phyloP scores from a whole-genome alignment of 2,888 invertebrate species.

The Ophion obscuratus region DNA sequence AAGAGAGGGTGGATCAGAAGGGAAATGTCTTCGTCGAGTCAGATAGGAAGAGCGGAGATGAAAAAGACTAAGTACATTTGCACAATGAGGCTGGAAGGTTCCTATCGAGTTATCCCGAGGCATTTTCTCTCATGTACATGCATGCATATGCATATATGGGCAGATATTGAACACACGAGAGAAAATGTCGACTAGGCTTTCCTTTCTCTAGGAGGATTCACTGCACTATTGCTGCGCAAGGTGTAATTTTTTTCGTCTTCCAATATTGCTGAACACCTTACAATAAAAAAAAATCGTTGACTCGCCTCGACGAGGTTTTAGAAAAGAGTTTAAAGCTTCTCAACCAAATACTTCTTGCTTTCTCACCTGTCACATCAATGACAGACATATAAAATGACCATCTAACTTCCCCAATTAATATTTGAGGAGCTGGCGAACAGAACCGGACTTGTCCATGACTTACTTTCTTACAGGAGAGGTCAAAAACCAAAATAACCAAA shows the following conservation, averaged over 20 bases:
- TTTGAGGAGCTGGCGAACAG: not conserved
- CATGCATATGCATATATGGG: not conserved
- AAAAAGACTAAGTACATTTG: conserved; percentile 3
- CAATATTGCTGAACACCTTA: no score
- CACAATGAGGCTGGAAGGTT: not conserved
- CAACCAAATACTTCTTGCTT: not conserved
- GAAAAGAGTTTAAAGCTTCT: not conserved
- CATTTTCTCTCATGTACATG: conserved; percentile 34
- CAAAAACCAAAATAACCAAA: no score
- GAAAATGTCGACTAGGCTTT: conserved; percentile 7
- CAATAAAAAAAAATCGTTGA: not conserved
- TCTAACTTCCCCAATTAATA: not conserved
- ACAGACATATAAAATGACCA: conserved; percentile 9
- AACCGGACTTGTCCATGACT: no score
- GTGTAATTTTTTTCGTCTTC: not conserved
- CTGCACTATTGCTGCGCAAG: not conserved
- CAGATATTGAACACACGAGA: conserved; percentile 1
- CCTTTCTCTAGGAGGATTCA: not conserved
- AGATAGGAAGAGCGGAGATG: conserved; percentile 25
- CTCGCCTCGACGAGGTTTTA: not conserved
- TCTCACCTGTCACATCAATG: conserved; percentile 64
- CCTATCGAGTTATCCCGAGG: conserved; percentile 30
- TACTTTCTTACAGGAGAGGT: no score
- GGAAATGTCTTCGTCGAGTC: conserved; percentile 8
- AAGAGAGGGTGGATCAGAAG: not conserved